phyloP scores from a whole-genome alignment of 2,797 vertebrate genomes.

The Paramormyrops hopkinsi region DNA sequence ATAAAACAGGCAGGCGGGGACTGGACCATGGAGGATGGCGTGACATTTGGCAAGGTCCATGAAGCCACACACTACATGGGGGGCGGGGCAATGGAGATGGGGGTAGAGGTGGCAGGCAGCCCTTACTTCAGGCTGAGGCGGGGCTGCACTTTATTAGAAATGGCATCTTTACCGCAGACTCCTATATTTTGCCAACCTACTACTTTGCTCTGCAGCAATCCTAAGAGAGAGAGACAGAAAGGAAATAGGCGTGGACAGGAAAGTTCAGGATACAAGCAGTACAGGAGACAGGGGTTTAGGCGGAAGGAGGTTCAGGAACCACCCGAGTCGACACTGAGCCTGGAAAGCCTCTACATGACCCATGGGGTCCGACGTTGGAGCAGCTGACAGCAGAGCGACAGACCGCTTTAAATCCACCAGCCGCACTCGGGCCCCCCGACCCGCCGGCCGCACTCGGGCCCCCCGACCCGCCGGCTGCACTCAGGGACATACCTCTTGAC shows the following conservation, averaged over 20 bases:
- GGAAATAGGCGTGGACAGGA: conserved; percentile 48
- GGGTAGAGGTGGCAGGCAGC: conserved; percentile 48
- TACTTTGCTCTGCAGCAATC: conserved; percentile 99
- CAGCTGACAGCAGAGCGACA: neutral
- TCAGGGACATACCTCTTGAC: conserved; percentile 77
- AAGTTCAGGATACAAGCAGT: conserved; percentile 50
- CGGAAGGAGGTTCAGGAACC: neutral
- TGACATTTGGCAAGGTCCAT: neutral
- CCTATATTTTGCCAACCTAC: conserved; percentile 99
- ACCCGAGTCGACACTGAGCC: neutral
- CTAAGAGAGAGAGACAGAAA: conserved; percentile 76
- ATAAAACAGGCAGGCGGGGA: conserved; percentile 38
- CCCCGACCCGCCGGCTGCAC: neutral
- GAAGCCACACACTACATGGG: neutral
- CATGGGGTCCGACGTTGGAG: neutral
- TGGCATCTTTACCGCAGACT: conserved; percentile 86
- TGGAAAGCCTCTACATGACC: neutral
- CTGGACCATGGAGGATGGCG: conserved; percentile 46
- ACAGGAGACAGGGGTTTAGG: conserved; percentile 21
- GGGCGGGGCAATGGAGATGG: conserved; percentile 18
- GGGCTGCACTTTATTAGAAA: conserved; percentile 65
- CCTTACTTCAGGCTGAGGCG: conserved; percentile 82
- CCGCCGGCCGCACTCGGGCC: neutral
- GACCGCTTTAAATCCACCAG: neutral
- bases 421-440: neutral